Evolutionary conservation across 2,797 vertebrate species (phyloP).

Genomic region (Leuciscus waleckii): DNA sequence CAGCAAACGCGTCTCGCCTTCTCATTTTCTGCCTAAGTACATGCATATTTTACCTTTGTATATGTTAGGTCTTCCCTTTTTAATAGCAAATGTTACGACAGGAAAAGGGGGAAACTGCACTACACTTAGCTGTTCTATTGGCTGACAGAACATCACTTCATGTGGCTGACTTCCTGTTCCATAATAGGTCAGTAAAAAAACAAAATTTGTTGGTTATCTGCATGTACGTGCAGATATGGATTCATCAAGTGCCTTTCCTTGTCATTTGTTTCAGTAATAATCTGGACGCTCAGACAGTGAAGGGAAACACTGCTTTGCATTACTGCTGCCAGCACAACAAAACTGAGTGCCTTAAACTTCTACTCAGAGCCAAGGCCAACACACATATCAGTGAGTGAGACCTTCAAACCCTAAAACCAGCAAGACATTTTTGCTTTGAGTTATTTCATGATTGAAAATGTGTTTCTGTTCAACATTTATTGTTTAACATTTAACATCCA

Average conservation of each 20-base stretch:
- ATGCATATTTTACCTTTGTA: background rate
- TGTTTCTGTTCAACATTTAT: background rate
- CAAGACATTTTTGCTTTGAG: background rate
- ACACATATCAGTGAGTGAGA: constrained; percentile 77
- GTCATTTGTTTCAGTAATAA: constrained; percentile 70
- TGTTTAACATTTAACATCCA: too few species aligned
- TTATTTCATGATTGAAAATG: background rate
- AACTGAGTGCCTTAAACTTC: constrained; percentile 83
- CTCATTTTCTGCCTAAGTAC: background rate
- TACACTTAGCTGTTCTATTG: constrained; percentile 83
- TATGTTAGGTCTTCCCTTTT: background rate
- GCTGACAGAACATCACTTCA: constrained; percentile 85
- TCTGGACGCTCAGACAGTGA: constrained; percentile 74
- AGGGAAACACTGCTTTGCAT: constrained; percentile 83
- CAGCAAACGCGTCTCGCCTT: background rate
- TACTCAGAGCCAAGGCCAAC: constrained; percentile 84
- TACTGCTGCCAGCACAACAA: constrained; percentile 87
- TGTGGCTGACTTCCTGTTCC: constrained; percentile 86
- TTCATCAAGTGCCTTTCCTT: background rate
- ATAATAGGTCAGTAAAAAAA: constrained; percentile 75
- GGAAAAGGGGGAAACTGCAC: constrained; percentile 84
- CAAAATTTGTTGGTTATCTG: background rate
- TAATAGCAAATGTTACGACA: constrained; percentile 60
- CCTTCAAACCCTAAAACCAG: background rate
- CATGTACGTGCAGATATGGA: background rate